Conservation (phyloP, 1,140 invertebrate species). For the Drosophila lacertosa region DNA sequence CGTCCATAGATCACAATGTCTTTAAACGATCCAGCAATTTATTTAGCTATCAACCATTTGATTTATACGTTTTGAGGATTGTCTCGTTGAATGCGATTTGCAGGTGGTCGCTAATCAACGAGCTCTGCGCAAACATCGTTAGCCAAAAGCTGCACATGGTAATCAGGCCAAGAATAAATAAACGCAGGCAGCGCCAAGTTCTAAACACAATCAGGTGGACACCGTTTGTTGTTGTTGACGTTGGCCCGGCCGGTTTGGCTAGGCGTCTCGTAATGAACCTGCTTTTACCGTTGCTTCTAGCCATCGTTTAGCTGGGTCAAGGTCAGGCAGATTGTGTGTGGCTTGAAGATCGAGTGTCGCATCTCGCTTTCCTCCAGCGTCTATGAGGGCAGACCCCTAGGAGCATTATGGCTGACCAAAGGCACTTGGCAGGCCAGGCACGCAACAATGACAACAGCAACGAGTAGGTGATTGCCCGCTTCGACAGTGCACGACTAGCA, state of each 20-base stretch:
- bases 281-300: conserved; percentile 61
- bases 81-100: conserved; percentile 59
- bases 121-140: conserved; percentile 59
- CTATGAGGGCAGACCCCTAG: conserved; percentile 23
- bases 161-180: conserved; percentile 65
- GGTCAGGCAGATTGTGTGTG: conserved; percentile 56
- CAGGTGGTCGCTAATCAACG: conserved; percentile 79
- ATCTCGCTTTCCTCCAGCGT: conserved; percentile 33
- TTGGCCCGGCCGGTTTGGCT: conserved; percentile 33
- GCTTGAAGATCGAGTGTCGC: conserved; percentile 12
- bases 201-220: conserved; percentile 34
- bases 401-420: conserved; percentile 16
- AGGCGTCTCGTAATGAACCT: conserved; percentile 38
- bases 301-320: conserved; percentile 66
- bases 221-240: no score
- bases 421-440: conserved; percentile 51
- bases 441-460: conserved; percentile 34
- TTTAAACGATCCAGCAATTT: neutral
- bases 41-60: conserved; percentile 2
- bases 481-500: no score
- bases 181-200: conserved; percentile 40
- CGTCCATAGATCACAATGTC: neutral
- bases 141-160: conserved; percentile 52
- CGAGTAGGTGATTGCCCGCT: no score
- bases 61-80: conserved; percentile 13